phyloP scores from a whole-genome alignment of 1,140 invertebrate species.

The Elysia chlorotica region DNA sequence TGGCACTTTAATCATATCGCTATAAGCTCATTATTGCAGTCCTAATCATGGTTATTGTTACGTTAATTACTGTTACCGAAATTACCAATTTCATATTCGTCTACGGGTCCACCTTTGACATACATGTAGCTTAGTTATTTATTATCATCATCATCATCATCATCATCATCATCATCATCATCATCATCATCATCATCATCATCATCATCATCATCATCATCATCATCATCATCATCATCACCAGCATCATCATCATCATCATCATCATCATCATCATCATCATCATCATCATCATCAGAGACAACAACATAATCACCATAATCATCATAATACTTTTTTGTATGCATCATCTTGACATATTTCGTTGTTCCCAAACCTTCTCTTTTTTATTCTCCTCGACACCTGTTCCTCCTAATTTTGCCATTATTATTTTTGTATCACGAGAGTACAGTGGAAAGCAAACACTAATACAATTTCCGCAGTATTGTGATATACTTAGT shows the following conservation, averaged over 20 bases:
- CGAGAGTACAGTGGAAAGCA: neutral
- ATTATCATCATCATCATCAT: constrained; percentile 1
- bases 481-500: neutral
- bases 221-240: neutral
- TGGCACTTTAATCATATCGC: neutral
- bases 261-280: neutral
- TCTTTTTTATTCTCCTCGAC: neutral
- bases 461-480: neutral
- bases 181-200: neutral
- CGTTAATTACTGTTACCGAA: neutral
- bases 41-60: neutral
- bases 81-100: no score
- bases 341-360: neutral
- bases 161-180: constrained; percentile 16
- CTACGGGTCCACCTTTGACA: no score
- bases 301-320: neutral
- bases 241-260: neutral
- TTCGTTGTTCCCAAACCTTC: neutral
- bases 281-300: neutral
- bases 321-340: neutral
- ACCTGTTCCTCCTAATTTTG: neutral
- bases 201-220: constrained; percentile 7
- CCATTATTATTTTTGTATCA: neutral
- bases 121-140: no score
- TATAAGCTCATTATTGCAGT: neutral